Conservation (phyloP, 2,888 invertebrate species). For the Eudemis profundana region DNA sequence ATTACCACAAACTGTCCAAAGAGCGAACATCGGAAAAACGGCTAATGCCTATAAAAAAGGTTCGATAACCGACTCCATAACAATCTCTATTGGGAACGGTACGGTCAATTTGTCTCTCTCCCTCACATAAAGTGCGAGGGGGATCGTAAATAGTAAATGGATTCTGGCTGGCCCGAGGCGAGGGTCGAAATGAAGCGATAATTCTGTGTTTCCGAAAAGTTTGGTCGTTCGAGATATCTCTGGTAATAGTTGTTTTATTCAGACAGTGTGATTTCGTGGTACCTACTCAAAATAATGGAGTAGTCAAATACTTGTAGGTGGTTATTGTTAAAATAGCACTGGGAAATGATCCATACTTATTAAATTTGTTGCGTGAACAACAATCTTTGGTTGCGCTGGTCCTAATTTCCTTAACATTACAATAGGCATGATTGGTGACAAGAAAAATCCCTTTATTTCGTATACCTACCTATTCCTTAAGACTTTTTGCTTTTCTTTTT, state of each 20-base stretch:
- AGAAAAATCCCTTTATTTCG: too few relatives aligned
- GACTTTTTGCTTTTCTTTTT: too few relatives aligned
- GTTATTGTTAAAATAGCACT: too few relatives aligned
- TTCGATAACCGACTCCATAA: constrained; percentile 33
- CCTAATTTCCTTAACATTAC: too few relatives aligned
- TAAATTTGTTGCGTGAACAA: too few relatives aligned
- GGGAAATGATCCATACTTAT: too few relatives aligned
- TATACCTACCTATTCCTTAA: too few relatives aligned
- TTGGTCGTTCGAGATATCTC: constrained; percentile 29
- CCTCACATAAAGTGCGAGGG: constrained; percentile 28
- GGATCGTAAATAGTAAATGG: constrained; percentile 30
- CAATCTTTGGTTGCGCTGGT: too few relatives aligned
- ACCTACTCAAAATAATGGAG: background rate
- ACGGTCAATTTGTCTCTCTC: constrained; percentile 38
- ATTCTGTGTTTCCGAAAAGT: constrained; percentile 30
- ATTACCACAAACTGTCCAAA: constrained; percentile 23
- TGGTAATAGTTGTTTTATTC: constrained; percentile 22
- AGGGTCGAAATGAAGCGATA: constrained; percentile 18
- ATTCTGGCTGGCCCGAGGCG: constrained; percentile 11
- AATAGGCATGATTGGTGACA: too few relatives aligned
- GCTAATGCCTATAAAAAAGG: constrained; percentile 32
- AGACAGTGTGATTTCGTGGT: background rate
- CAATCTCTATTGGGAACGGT: constrained; percentile 24
- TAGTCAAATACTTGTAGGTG: background rate
- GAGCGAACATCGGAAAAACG: constrained; percentile 14